Evolutionary conservation across 2,113 vertebrate genomes (phyloP).

Genomic region (Sylvia atricapilla): DNA sequence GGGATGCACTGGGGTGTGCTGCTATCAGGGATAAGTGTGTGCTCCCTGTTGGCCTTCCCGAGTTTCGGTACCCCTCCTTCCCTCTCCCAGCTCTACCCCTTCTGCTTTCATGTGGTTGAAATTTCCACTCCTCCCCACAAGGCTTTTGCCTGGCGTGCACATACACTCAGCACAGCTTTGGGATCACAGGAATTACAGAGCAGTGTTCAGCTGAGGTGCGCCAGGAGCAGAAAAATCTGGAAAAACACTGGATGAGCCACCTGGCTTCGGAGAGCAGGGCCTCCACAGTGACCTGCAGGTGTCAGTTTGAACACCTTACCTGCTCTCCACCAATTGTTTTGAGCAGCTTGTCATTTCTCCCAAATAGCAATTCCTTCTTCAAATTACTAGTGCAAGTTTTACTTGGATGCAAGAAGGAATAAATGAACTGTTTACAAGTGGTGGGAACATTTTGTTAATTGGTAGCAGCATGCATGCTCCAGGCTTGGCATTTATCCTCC

Average conservation of each 20-base stretch:
- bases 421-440: neutral
- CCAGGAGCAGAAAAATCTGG: neutral
- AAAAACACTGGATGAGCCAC: rapidly evolving
- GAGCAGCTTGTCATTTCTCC: neutral
- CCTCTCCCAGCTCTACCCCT: rapidly evolving
- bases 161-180: neutral
- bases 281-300: neutral
- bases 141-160: neutral
- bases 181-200: rapidly evolving
- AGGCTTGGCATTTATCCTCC: neutral
- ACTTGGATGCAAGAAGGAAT: neutral
- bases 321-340: neutral
- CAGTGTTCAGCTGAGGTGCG: neutral
- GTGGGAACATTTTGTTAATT: conserved; percentile 24
- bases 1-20: rapidly evolving
- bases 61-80: neutral
- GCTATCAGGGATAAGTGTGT: rapidly evolving
- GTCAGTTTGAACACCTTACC: neutral
- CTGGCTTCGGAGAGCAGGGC: rapidly evolving
- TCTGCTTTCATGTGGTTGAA: neutral
- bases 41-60: neutral
- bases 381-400: neutral
- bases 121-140: neutral
- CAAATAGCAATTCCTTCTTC: neutral
- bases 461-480: conserved; percentile 19